phyloP scores from a whole-genome alignment of 2,888 invertebrate genomes.

The Alentia gelatinosa region DNA sequence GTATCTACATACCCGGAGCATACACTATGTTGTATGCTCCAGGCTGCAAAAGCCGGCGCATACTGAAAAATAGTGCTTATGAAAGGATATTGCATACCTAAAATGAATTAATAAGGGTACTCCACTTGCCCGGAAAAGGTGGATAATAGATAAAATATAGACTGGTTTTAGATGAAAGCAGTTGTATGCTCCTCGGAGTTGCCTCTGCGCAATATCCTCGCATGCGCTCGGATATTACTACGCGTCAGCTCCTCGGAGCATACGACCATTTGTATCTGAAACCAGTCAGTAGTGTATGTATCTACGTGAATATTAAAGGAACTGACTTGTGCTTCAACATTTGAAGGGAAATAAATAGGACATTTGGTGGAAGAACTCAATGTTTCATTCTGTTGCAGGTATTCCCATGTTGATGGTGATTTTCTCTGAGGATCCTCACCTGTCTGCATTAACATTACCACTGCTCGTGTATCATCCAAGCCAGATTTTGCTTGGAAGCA shows the following conservation, averaged over 20 bases:
- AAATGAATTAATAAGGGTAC: no score
- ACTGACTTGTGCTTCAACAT: not conserved
- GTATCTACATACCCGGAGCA: no score
- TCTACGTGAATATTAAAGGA: not conserved
- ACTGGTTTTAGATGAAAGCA: no score
- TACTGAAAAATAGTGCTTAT: no score
- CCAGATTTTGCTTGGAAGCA: constrained; percentile 76
- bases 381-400: constrained; percentile 66
- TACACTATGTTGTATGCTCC: no score
- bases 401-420: constrained; percentile 78
- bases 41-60: no score
- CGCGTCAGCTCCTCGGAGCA: not conserved
- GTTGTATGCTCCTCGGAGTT: no score
- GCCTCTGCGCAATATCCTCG: no score
- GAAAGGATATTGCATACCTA: no score
- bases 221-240: no score
- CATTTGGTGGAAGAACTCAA: not conserved
- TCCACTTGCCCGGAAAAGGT: no score
- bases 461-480: constrained; percentile 77
- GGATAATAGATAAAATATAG: no score
- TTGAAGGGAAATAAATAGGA: not conserved
- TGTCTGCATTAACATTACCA: constrained; percentile 75
- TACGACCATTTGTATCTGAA: not conserved
- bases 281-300: not conserved
- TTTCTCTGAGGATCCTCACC: constrained; percentile 71